A percentile compares a stretch with the other conserved stretches of the same genome.
These are phyloP conservation scores for Mormyrops boulengeri DNA, from an alignment of 2,797 vertebrate genomes.

Conservation along the genomic window DNA sequence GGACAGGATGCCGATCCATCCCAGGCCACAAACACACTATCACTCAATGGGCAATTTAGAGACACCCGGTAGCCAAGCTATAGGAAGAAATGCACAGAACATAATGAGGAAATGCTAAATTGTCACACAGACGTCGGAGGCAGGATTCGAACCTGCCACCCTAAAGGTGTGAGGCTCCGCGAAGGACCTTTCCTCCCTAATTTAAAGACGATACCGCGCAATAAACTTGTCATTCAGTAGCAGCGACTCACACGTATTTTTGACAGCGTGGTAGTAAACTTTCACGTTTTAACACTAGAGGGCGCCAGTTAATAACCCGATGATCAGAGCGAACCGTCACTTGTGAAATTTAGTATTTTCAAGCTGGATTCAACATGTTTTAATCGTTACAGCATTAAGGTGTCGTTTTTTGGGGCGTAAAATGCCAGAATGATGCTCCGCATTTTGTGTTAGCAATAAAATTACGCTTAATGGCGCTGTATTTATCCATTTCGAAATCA, in stretches of 20 bases:
- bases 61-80: not conserved
- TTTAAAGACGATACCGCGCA: not conserved
- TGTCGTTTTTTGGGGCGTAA: not conserved
- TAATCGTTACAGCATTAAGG: conserved; percentile 4
- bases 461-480: not conserved
- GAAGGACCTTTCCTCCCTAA: not conserved
- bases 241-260: not conserved
- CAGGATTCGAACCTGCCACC: not conserved
- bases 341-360: not conserved
- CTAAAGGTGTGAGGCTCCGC: not conserved
- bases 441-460: not conserved
- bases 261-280: not conserved
- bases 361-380: not conserved
- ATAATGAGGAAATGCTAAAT: not conserved
- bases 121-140: not conserved
- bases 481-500: not conserved
- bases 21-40: not conserved
- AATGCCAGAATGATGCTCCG: not conserved
- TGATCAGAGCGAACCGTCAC: not conserved
- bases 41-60: not conserved
- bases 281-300: conserved; percentile 35
- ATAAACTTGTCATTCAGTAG: not conserved
- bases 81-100: not conserved
- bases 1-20: not conserved
- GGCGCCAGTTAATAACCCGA: conserved; percentile 30